Percentiles rank a stretch among this genome's conserved stretches.
Conservation (phyloP, 2,797 vertebrate species). For the Bovichtus diacanthus region DNA sequence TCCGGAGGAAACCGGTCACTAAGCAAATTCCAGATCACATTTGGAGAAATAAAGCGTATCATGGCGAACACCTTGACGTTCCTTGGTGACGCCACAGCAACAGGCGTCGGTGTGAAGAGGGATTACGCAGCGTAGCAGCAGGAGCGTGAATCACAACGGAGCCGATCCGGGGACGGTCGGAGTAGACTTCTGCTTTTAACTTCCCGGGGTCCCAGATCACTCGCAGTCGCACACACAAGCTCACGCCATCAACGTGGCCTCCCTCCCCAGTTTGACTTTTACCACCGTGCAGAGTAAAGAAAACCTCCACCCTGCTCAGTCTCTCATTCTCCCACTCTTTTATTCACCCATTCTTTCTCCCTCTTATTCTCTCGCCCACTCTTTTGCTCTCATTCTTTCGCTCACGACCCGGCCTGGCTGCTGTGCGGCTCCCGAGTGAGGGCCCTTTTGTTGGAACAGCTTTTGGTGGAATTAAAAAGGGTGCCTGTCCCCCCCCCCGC, state of each 20-base stretch:
- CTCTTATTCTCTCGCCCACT: constrained; percentile 44
- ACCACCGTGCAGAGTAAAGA: constrained; percentile 29
- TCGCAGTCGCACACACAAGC: not conserved
- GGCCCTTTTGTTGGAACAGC: constrained; percentile 77
- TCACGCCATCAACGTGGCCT: constrained; percentile 30
- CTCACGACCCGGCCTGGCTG: constrained; percentile 61
- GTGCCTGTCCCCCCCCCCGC: constrained; percentile 41
- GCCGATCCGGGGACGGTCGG: constrained; percentile 34
- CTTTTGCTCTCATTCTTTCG: constrained; percentile 56
- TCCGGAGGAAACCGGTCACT: constrained; percentile 47
- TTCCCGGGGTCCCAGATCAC: constrained; percentile 19
- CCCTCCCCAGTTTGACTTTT: constrained; percentile 47
- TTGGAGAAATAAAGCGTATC: constrained; percentile 56
- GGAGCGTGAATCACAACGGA: constrained; percentile 64
- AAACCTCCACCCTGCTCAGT: constrained; percentile 20
- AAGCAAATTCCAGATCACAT: constrained; percentile 59
- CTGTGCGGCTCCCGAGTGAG: constrained; percentile 57
- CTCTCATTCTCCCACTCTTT: constrained; percentile 49
- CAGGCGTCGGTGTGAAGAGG: constrained; percentile 67
- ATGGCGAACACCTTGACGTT: constrained; percentile 57
- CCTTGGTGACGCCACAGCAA: constrained; percentile 56
- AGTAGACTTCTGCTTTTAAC: constrained; percentile 20
- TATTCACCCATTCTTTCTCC: constrained; percentile 40
- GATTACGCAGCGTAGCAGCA: constrained; percentile 55
- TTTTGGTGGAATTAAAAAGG: constrained; percentile 78